Evolutionary conservation across 2,888 invertebrate genomes (phyloP).

Genomic region (Tiphia femorata): DNA sequence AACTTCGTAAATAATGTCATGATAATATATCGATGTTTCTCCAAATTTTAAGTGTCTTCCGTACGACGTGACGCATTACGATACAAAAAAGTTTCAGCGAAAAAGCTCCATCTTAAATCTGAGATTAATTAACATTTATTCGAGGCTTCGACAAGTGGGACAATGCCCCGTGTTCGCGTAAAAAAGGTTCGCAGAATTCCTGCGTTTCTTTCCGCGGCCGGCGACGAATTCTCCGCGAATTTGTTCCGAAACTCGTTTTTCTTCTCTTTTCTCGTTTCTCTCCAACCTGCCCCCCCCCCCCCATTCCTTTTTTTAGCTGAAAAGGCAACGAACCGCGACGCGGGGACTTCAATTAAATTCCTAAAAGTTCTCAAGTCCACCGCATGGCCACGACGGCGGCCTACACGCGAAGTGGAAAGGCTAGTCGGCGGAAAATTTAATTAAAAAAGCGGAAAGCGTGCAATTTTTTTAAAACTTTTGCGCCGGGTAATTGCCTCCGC

Average conservation of each 20-base stretch:
- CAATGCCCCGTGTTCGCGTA: no score
- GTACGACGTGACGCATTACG: no score
- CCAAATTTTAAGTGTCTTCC: no score
- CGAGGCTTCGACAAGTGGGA: no score
- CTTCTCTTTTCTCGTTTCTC: neutral
- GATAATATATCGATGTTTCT: no score
- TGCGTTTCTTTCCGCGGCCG: neutral
- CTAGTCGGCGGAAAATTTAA: constrained; percentile 40
- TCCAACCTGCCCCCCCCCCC: neutral
- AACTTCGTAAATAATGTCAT: no score
- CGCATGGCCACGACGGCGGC: constrained; percentile 37
- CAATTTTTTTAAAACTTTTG: constrained; percentile 41
- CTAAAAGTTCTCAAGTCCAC: constrained; percentile 42
- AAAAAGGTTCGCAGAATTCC: no score
- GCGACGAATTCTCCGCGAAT: constrained; percentile 26
- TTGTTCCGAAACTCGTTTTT: constrained; percentile 20
- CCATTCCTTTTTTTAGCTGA: constrained; percentile 16
- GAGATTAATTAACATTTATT: no score
- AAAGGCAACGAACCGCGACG: constrained; percentile 25
- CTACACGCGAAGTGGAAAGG: constrained; percentile 8
- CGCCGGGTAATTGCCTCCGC: neutral
- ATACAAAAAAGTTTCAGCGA: no score
- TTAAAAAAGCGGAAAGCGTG: constrained; percentile 50
- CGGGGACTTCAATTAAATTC: constrained; percentile 48
- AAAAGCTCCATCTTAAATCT: no score